Conservation (phyloP, 1,140 invertebrate species). For the Drosophila baimaii region DNA sequence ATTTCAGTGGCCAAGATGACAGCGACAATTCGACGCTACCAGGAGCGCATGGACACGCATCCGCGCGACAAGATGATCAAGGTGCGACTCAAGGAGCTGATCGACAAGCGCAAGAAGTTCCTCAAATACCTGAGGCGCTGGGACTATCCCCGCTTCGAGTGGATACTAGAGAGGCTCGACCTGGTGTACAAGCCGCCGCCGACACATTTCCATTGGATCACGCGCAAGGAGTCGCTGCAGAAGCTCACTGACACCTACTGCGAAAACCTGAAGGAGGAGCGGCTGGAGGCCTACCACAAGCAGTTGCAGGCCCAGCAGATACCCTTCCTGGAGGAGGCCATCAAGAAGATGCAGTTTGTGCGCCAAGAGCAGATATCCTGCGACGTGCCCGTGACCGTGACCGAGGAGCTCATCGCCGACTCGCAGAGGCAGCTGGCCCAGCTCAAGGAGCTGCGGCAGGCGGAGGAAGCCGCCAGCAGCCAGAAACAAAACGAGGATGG, state of each 20-base stretch:
- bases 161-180: conserved; percentile 92
- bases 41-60: conserved; percentile 85
- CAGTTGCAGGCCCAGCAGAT: conserved; percentile 88
- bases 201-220: conserved; percentile 85
- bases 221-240: conserved; percentile 88
- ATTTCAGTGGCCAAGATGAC: conserved; percentile 86
- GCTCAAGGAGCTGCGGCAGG: conserved; percentile 66
- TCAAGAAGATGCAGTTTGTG: conserved; percentile 88
- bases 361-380: conserved; percentile 89
- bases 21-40: conserved; percentile 85
- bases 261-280: conserved; percentile 87
- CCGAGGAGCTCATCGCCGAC: conserved; percentile 87
- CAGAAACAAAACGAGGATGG: conserved; percentile 60
- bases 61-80: conserved; percentile 86
- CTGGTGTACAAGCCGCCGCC: conserved; percentile 90
- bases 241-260: conserved; percentile 88
- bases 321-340: conserved; percentile 87
- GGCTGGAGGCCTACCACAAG: conserved; percentile 87
- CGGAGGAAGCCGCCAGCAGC: conserved; percentile 36
- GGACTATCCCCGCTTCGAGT: conserved; percentile 94
- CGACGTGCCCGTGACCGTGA: conserved; percentile 87
- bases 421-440: conserved; percentile 86
- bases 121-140: conserved; percentile 88
- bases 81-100: conserved; percentile 88
- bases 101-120: conserved; percentile 90